Evolutionary conservation across 2,888 invertebrate genomes (phyloP).

Genomic region (Eucriotettix oculatus): DNA sequence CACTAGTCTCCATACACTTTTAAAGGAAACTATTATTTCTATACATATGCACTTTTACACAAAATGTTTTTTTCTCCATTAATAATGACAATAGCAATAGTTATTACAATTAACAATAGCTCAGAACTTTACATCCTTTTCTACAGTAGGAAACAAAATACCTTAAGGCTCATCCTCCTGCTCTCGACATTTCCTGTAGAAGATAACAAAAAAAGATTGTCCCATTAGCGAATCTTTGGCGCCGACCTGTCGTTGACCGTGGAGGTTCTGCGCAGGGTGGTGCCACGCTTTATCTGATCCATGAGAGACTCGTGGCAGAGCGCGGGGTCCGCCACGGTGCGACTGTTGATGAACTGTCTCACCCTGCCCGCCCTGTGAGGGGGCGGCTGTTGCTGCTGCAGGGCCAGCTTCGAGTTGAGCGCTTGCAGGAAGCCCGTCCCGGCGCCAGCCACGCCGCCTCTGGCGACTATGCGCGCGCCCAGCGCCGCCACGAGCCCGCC

Average conservation of each 20-base stretch:
- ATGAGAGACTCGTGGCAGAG: constrained; percentile 75
- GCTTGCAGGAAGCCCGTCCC: constrained; percentile 56
- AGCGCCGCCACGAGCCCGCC: constrained; percentile 46
- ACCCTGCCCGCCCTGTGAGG: constrained; percentile 44
- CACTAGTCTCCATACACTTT: too few species aligned
- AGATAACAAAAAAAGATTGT: not conserved
- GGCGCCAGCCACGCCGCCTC: constrained; percentile 4
- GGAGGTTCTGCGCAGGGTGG: constrained; percentile 60
- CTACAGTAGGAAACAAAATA: too few species aligned
- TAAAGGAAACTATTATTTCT: too few species aligned
- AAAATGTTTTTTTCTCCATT: too few species aligned
- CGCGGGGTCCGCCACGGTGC: constrained; percentile 49
- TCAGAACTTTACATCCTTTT: too few species aligned
- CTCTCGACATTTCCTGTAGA: not conserved
- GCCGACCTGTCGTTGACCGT: constrained; percentile 73
- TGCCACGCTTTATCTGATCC: constrained; percentile 84
- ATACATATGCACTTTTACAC: too few species aligned
- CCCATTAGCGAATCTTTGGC: constrained; percentile 58
- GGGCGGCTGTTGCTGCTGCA: constrained; percentile 23
- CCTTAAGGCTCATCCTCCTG: too few species aligned
- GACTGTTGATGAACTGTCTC: constrained; percentile 45
- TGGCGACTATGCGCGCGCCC: constrained; percentile 30
- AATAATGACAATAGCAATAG: too few species aligned
- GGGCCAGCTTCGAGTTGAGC: constrained; percentile 58
- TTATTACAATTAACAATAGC: too few species aligned